Conservation (phyloP, 2,113 vertebrate species). For the Periophthalmus modestus region DNA sequence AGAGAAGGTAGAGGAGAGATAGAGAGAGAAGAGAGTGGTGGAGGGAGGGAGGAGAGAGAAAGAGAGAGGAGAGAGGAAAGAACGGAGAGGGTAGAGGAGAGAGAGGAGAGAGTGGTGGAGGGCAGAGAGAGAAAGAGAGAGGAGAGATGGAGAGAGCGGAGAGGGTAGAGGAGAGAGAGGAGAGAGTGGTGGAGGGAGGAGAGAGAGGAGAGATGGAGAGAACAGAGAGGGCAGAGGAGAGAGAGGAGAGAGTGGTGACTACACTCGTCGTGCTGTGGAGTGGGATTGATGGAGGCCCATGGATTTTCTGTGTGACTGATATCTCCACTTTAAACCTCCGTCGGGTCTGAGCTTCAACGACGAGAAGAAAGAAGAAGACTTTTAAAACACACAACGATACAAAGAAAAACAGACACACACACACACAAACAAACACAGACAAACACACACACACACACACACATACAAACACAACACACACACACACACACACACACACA, state of each 20-base stretch:
- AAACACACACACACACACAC: too few relatives aligned
- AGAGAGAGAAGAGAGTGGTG: too few relatives aligned
- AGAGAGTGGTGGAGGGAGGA: background rate
- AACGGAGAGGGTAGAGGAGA: too few relatives aligned
- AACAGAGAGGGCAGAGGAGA: background rate
- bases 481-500: too few relatives aligned
- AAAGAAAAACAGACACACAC: too few relatives aligned
- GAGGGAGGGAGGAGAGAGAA: background rate
- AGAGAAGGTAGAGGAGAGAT: too few relatives aligned
- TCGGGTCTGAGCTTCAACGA: background rate
- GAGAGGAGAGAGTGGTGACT: constrained; percentile 14
- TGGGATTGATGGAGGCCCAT: constrained; percentile 47
- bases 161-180: background rate
- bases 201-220: background rate
- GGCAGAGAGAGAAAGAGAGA: background rate
- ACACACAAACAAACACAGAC: too few relatives aligned
- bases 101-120: too few relatives aligned
- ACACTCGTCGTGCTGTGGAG: constrained; percentile 31
- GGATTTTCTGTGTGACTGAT: constrained; percentile 47
- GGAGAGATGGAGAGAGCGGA: background rate
- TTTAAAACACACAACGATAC: too few relatives aligned
- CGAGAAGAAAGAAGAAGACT: too few relatives aligned
- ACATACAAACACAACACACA: too few relatives aligned
- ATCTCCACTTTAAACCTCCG: constrained; percentile 15
- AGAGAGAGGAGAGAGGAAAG: too few relatives aligned